These are phyloP conservation scores for Clunio marinus DNA, from an alignment of 2,888 invertebrate genomes.

Conservation along the genomic window DNA sequence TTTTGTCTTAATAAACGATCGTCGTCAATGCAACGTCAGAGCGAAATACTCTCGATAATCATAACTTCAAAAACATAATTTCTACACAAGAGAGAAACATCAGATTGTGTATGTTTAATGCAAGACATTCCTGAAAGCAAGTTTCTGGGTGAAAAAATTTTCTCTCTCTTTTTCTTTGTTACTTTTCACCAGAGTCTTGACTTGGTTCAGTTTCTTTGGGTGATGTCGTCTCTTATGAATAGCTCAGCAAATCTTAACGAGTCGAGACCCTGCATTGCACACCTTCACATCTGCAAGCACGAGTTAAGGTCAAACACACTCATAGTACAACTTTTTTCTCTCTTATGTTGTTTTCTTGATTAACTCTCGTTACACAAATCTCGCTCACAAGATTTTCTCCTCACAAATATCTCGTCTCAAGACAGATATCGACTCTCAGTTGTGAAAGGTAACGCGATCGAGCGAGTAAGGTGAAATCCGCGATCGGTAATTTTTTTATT, in stretches of 20 bases:
- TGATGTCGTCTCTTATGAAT: no score
- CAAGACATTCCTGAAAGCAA: slow-evolving; percentile 27
- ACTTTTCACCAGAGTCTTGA: not conserved
- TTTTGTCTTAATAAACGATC: not conserved
- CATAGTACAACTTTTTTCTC: not conserved
- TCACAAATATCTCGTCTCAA: not conserved
- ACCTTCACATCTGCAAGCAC: not conserved
- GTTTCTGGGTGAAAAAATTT: slow-evolving; percentile 18
- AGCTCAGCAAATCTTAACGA: no score
- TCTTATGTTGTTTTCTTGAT: no score
- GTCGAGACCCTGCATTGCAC: not conserved
- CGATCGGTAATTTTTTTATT: slow-evolving; percentile 25
- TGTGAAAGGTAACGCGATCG: slow-evolving; percentile 32
- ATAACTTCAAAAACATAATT: not conserved
- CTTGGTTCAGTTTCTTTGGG: no score
- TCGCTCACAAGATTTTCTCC: not conserved
- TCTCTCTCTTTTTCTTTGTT: not conserved
- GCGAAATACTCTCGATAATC: not conserved
- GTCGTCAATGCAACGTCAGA: not conserved
- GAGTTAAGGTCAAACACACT: slow-evolving; percentile 21
- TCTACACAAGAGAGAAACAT: not conserved
- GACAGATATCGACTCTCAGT: slow-evolving; percentile 13
- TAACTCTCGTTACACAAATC: not conserved
- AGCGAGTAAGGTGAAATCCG: slow-evolving; percentile 31
- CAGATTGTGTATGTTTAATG: not conserved